Percentiles rank a stretch among this genome's conserved stretches.
These are phyloP conservation scores for Schizothorax lantsangensis DNA, from an alignment of 2,797 vertebrate genomes.

Conservation along the genomic window DNA sequence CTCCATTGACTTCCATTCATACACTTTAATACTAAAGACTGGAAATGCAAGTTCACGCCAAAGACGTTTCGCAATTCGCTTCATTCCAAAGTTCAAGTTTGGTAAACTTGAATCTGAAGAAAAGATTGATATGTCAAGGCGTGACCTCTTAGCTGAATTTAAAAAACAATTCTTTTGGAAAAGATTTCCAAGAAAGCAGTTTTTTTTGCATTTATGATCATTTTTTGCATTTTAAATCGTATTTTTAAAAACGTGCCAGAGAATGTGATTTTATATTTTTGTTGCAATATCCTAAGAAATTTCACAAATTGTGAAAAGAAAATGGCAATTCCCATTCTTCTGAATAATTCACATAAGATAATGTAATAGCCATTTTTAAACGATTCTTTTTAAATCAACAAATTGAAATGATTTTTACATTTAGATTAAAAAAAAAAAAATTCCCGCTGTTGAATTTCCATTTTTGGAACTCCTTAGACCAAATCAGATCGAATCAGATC, in stretches of 20 bases:
- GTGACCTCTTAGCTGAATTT: background rate
- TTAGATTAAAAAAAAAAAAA: too few relatives aligned
- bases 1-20: background rate
- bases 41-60: background rate
- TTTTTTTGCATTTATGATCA: too few relatives aligned
- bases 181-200: too few relatives aligned
- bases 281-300: background rate
- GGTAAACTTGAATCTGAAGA: background rate
- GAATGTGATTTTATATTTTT: background rate
- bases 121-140: background rate
- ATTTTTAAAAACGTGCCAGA: background rate
- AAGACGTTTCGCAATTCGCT: background rate
- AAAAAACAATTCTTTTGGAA: too few relatives aligned
- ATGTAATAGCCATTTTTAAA: background rate
- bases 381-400: too few relatives aligned
- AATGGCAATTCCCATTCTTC: background rate
- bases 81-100: background rate
- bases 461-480: background rate
- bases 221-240: too few relatives aligned
- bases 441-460: background rate
- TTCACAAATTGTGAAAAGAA: background rate
- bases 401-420: too few relatives aligned
- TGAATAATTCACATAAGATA: background rate
- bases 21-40: background rate
- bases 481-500: background rate